These are phyloP conservation scores for Amblyopsis rosae DNA, from an alignment of 2,113 vertebrate genomes.

Conservation along the genomic window DNA sequence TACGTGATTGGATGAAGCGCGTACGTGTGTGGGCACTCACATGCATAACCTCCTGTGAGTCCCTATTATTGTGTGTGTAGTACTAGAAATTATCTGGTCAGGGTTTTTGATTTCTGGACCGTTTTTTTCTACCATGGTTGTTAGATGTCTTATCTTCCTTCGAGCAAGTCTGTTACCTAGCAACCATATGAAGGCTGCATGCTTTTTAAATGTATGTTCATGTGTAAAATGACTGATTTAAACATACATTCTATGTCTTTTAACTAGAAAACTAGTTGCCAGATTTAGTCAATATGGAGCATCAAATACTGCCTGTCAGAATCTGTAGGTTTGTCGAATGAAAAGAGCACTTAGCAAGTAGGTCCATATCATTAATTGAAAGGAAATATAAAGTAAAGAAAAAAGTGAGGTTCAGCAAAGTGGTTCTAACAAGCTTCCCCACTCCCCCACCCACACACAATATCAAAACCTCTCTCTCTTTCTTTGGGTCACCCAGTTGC, in stretches of 20 bases:
- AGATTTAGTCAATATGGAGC: conserved; percentile 12
- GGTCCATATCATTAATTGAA: background rate
- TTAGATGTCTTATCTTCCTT: conserved; percentile 29
- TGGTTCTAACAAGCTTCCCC: background rate
- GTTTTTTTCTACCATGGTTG: too few species aligned
- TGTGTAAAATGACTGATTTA: conserved; percentile 29
- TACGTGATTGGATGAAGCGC: too few species aligned
- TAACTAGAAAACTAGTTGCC: conserved; percentile 26
- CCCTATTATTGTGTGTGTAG: too few species aligned
- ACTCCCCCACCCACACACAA: background rate
- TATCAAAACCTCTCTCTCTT: background rate
- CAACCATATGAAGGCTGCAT: conserved; percentile 65
- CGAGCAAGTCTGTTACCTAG: conserved; percentile 76
- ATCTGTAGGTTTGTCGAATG: conserved; percentile 3
- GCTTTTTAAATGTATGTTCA: conserved; percentile 35
- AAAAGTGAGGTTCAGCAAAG: conserved; percentile 10
- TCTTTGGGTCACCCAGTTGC: conserved; percentile 13
- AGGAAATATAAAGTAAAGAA: background rate
- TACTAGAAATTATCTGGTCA: too few species aligned
- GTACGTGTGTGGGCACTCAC: too few species aligned
- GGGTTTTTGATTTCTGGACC: too few species aligned
- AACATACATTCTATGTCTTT: conserved; percentile 39
- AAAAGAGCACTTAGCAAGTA: background rate
- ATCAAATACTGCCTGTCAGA: background rate
- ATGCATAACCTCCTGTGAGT: too few species aligned